phyloP scores from a whole-genome alignment of 2,888 invertebrate genomes.

The Hedya salicella region DNA sequence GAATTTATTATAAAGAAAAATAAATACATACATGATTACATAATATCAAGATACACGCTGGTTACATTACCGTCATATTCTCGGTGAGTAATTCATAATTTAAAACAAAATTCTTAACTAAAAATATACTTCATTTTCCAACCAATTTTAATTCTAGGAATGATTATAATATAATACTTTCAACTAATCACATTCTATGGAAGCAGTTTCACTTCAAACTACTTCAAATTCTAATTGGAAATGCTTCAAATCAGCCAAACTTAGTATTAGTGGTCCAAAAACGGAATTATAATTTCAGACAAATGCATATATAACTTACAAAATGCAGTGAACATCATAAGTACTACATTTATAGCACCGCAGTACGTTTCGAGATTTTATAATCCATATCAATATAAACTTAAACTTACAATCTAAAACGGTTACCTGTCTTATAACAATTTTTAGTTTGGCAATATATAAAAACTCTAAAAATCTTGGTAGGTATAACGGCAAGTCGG shows the following conservation, averaged over 20 bases:
- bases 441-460: conserved; percentile 62
- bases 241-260: conserved; percentile 45
- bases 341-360: conserved; percentile 65
- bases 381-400: conserved; percentile 63
- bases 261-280: conserved; percentile 52
- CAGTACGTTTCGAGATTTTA: conserved; percentile 63
- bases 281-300: conserved; percentile 52
- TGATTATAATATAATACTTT: conserved; percentile 52
- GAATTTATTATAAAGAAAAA: conserved; percentile 64
- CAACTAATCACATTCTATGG: conserved; percentile 45
- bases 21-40: conserved; percentile 73
- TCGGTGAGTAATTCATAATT: conserved; percentile 58
- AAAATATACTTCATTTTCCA: conserved; percentile 61
- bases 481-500: conserved; percentile 17
- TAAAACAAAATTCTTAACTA: conserved; percentile 59
- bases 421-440: conserved; percentile 56
- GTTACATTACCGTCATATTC: conserved; percentile 45
- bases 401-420: conserved; percentile 56
- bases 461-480: conserved; percentile 42
- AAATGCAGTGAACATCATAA: conserved; percentile 52
- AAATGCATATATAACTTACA: conserved; percentile 47
- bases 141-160: conserved; percentile 51
- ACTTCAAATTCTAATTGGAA: conserved; percentile 43
- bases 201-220: conserved; percentile 51
- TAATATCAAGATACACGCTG: conserved; percentile 56